phyloP scores from a whole-genome alignment of 2,113 vertebrate species.

The Trogon surrucura region DNA sequence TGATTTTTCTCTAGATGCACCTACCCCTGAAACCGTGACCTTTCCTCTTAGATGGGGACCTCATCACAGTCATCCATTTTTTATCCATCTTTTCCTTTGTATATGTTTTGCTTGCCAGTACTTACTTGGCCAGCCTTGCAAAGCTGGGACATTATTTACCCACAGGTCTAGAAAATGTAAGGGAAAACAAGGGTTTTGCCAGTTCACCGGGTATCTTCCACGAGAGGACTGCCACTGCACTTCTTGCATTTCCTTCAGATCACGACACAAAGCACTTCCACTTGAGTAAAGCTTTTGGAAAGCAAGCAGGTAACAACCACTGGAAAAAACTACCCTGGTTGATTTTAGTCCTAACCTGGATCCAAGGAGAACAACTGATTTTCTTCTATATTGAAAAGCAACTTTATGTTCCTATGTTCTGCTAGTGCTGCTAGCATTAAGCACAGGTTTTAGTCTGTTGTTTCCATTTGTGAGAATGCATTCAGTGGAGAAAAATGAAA shows the following conservation, averaged over 20 bases:
- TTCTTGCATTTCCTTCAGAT: background rate
- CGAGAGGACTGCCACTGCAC: background rate
- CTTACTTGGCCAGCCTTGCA: background rate
- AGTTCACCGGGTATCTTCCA: background rate
- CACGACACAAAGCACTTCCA: background rate
- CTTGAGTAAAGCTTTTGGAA: background rate
- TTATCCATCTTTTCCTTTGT: background rate
- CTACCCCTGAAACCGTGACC: background rate
- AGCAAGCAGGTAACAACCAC: background rate
- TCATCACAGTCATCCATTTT: background rate
- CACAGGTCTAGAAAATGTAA: background rate
- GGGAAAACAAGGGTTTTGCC: background rate
- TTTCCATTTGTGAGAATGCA: background rate
- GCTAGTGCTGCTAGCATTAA: background rate
- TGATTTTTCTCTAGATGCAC: background rate
- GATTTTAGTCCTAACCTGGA: background rate
- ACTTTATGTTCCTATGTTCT: background rate
- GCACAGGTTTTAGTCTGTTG: background rate
- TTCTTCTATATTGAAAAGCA: background rate
- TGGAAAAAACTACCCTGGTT: background rate
- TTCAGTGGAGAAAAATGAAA: background rate
- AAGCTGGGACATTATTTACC: background rate
- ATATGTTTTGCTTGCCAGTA: background rate
- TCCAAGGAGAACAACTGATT: background rate
- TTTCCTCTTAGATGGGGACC: background rate